Base-by-base conservation (phyloP, 2,797 vertebrate species). In the Synanceia verrucosa region DNA sequence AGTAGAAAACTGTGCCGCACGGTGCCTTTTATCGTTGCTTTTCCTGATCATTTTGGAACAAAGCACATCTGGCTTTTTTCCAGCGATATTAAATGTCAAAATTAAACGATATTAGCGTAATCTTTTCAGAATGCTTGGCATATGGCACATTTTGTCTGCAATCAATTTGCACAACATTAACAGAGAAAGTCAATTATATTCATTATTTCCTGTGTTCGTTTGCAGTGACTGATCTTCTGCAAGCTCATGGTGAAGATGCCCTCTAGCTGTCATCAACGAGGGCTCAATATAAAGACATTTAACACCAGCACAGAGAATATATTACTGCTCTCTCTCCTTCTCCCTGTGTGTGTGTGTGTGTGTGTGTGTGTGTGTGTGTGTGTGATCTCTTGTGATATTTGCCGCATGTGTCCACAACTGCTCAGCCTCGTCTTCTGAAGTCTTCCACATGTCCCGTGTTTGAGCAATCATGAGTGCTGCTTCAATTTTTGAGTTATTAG, bases 131-230 rank as follows among this genome's bases (percentile, higher is more conserved):
- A 89, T 79, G 73, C 56, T 67, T 78, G 70, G 77, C 88, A 85
- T 67, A 76, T 29, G 65, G 65, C 56, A 67, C 50, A 19, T 41
- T 83, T 84, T 87, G 86, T 73, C 84, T 89, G 86, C 85, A 65
- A 85, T 88, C 81, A 71, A 88, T 91, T 88, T 90, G 65, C 71
- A 69, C 68, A 76, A 79, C 67, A 81, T 87, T 82, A 79, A 46
- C 34, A 43, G 56, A 71, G 65, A 46, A 59, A 70, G 36, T 75
- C 64, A 71, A n/a, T 85, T 83, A 79, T 87, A 51, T 58, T 83
- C 63, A 86, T 81, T 82, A 84, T 76, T 52, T 78, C 55, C 50
- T 6, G 47, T 62, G 51, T 81, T 66, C 9, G 14, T 70, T 63
- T 76, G 67, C 51, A 70, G 70, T 3, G 46, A 74, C 69, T 72